Conservation (phyloP, 2,113 vertebrate species). For the Aptenodytes patagonicus region DNA sequence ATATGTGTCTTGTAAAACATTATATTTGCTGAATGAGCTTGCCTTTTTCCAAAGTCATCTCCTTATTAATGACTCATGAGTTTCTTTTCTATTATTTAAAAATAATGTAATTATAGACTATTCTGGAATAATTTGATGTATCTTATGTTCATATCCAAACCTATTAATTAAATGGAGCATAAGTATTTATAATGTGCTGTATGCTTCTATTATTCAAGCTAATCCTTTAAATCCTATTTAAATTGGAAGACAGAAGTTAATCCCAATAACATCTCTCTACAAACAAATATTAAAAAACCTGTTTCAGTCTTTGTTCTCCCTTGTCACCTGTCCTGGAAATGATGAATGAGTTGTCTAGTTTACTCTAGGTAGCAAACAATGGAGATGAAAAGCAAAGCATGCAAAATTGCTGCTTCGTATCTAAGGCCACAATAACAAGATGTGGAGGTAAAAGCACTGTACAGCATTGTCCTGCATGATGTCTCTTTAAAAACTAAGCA, state of each 20-base stretch:
- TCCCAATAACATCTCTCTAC: constrained; percentile 65
- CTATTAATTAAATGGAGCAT: constrained; percentile 74
- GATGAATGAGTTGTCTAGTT: constrained; percentile 25
- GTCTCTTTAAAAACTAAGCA: background rate
- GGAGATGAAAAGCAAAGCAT: background rate
- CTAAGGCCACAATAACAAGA: background rate
- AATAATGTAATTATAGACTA: constrained; percentile 68
- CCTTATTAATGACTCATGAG: constrained; percentile 69
- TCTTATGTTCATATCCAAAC: constrained; percentile 71
- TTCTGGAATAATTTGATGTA: constrained; percentile 72
- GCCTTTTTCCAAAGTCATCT: constrained; percentile 68
- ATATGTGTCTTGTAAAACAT: constrained; percentile 61
- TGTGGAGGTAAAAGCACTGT: background rate
- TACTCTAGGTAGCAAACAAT: constrained; percentile 27
- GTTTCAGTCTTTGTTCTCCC: constrained; percentile 61
- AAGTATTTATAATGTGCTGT: constrained; percentile 67
- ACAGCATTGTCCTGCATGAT: background rate
- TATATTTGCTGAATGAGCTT: constrained; percentile 67
- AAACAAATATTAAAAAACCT: constrained; percentile 73
- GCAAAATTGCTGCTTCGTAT: background rate
- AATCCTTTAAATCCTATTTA: constrained; percentile 79
- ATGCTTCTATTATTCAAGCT: constrained; percentile 68
- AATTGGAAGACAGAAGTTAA: constrained; percentile 72
- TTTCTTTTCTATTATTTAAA: constrained; percentile 72
- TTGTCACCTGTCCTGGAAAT: constrained; percentile 50